Evolutionary conservation across 2,888 invertebrate species (phyloP).

Genomic region (Merodon equestris): DNA sequence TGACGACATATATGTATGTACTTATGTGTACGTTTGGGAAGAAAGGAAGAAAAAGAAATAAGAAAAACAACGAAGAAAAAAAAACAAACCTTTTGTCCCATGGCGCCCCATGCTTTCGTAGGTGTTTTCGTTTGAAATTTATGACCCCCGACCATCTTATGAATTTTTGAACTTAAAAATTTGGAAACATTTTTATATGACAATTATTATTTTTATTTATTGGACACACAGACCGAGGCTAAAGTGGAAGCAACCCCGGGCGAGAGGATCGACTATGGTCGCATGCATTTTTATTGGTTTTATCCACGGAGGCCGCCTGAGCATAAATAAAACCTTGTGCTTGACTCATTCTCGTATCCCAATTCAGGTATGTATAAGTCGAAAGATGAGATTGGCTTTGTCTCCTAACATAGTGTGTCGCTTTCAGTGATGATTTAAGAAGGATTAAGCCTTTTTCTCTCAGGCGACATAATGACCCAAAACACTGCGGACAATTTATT

Average conservation of each 20-base stretch:
- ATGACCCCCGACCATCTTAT: slow-evolving; percentile 58
- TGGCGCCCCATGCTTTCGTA: slow-evolving; percentile 68
- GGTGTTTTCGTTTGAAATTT: slow-evolving; percentile 68
- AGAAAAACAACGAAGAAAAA: slow-evolving; percentile 18
- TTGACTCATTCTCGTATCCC: slow-evolving; percentile 41
- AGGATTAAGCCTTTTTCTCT: slow-evolving; percentile 67
- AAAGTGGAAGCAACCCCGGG: slow-evolving; percentile 41
- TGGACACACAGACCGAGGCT: slow-evolving; percentile 54
- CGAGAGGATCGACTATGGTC: slow-evolving; percentile 26
- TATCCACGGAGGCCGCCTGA: slow-evolving; percentile 45
- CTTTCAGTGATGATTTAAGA: slow-evolving; percentile 65
- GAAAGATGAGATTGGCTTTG: background rate
- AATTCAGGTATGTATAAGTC: slow-evolving; percentile 5
- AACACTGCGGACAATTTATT: slow-evolving; percentile 68
- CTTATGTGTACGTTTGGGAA: slow-evolving; percentile 11
- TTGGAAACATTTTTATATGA: slow-evolving; percentile 67
- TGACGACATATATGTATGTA: slow-evolving; percentile 21
- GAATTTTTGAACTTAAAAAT: slow-evolving; percentile 56
- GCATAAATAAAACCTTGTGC: slow-evolving; percentile 55
- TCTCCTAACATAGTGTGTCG: slow-evolving; percentile 56
- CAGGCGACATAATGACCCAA: slow-evolving; percentile 67
- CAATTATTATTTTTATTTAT: slow-evolving; percentile 69
- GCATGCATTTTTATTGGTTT: slow-evolving; percentile 60
- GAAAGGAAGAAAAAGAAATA: too few species aligned
- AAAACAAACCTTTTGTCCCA: slow-evolving; percentile 25